Evolutionary conservation across 2,888 invertebrate species (phyloP).

Genomic region (Anoncus sp.): DNA sequence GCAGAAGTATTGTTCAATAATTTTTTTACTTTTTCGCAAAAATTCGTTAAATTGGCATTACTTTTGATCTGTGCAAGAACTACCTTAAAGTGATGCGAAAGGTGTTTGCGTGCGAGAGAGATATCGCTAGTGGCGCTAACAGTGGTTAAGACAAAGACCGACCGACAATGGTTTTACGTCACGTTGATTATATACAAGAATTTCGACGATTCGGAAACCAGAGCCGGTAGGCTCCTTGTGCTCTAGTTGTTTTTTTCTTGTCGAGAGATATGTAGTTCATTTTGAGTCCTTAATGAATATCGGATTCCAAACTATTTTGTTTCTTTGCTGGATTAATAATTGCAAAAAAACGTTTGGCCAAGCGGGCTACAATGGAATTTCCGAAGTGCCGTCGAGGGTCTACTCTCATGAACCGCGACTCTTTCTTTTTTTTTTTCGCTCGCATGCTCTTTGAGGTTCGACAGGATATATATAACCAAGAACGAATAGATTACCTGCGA

Average conservation of each 20-base stretch:
- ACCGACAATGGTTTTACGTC: no score
- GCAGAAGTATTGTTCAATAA: no score
- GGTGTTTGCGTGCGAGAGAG: no score
- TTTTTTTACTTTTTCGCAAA: no score
- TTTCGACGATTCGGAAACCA: not conserved
- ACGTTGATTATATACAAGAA: no score
- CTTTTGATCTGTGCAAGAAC: no score
- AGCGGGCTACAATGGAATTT: not conserved
- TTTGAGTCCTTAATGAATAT: not conserved
- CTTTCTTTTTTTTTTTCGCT: not conserved
- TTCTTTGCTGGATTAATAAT: not conserved
- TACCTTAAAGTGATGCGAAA: no score
- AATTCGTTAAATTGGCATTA: no score
- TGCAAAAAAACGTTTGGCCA: not conserved
- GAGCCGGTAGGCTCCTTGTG: not conserved
- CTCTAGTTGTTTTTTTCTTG: not conserved
- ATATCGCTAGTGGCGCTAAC: no score
- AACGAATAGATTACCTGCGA: not conserved
- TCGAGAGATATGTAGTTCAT: not conserved
- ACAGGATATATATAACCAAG: not conserved
- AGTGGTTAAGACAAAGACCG: no score
- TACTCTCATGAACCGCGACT: not conserved
- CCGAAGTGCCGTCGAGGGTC: not conserved
- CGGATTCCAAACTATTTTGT: not conserved
- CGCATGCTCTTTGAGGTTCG: not conserved